Conservation (phyloP, 2,797 vertebrate species). For the Anolis apletophallus region DNA sequence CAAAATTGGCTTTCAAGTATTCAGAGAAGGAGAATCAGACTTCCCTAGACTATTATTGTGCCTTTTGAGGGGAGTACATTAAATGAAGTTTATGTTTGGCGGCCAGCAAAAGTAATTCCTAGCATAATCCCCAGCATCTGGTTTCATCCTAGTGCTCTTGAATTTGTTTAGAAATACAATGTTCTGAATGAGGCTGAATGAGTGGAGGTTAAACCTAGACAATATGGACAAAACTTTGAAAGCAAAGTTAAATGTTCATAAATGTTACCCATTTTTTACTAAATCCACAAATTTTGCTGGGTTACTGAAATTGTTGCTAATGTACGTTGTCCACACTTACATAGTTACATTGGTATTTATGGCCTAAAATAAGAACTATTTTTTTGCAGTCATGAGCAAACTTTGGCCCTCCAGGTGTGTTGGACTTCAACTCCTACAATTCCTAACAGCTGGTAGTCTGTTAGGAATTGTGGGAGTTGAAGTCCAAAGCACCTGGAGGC, state of each 20-base stretch:
- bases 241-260: background rate
- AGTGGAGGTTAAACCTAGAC: background rate
- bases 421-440: no score
- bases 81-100: background rate
- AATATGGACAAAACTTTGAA: background rate
- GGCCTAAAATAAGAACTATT: no score
- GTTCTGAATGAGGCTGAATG: background rate
- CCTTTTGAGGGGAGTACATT: constrained; percentile 6
- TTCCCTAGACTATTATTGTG: background rate
- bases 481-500: no score
- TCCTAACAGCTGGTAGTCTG: no score
- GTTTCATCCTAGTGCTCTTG: background rate
- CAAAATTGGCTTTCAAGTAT: constrained; percentile 8
- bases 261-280: background rate
- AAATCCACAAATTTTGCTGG: background rate
- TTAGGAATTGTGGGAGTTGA: no score
- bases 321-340: background rate
- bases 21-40: background rate
- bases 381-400: no score
- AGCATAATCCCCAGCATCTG: background rate
- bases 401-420: no score
- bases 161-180: background rate
- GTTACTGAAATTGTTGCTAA: background rate
- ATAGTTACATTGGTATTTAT: background rate
- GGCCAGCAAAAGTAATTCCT: background rate